Conservation (phyloP, 2,113 vertebrate species). For the Grammomys surdaster region DNA sequence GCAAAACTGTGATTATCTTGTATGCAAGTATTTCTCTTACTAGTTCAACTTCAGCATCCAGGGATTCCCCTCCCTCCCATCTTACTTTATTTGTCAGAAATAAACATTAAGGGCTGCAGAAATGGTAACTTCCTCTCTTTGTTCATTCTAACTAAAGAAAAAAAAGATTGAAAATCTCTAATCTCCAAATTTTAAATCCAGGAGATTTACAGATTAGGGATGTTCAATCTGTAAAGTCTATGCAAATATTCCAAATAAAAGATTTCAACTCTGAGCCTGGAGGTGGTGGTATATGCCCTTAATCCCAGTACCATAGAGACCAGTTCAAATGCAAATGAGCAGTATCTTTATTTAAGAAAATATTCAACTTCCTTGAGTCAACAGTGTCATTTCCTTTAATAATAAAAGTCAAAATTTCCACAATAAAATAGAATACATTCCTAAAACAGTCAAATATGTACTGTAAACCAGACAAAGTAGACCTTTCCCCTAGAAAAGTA, state of each 20-base stretch:
- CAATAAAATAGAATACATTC: conserved; percentile 42
- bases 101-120: conserved; percentile 53
- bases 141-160: conserved; percentile 11
- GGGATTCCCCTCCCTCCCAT: not conserved
- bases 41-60: conserved; percentile 42
- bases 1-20: not conserved
- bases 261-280: not conserved
- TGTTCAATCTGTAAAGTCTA: not conserved
- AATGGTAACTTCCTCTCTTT: conserved; percentile 38
- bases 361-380: not conserved
- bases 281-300: not conserved
- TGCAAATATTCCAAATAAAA: not conserved
- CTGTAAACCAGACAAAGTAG: conserved; percentile 18
- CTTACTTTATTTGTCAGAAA: conserved; percentile 43
- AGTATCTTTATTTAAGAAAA: conserved; percentile 32
- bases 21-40: conserved; percentile 17
- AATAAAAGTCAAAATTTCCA: conserved; percentile 27
- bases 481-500: conserved; percentile 39
- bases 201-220: not conserved
- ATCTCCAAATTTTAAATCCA: not conserved
- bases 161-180: not conserved
- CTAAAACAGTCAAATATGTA: conserved; percentile 54
- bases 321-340: conserved; percentile 36
- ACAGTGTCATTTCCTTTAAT: conserved; percentile 45
- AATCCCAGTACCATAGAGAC: not conserved